Evolutionary conservation across 2,797 vertebrate genomes (phyloP), one percentile per base, ranked within the genome.

Genomic region (Hemibagrus guttatus): DNA sequence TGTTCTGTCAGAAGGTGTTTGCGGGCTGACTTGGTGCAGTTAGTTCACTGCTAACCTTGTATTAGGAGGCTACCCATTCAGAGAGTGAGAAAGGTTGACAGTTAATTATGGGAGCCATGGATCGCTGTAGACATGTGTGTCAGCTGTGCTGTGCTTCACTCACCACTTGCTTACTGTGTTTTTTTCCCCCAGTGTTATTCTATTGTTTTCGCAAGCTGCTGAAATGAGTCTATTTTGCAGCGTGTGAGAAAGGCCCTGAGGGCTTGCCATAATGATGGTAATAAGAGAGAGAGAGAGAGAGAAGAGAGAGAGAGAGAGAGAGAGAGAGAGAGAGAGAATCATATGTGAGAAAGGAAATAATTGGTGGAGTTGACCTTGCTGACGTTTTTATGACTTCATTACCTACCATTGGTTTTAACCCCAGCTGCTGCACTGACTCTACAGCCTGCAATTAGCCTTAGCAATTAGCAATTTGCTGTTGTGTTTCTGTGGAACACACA

Each of bases 31-130:
- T 94, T 82, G 86, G 93, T 91, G 93, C 94, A 90, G 94, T 94
- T 94, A 93, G 92, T 92, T 81, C 85, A 92, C 90, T 89, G 76
- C 89, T 91, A 92, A 93, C 93, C 93, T 94, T 92, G 92, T 92
- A 92, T 93, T 92, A 92, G 91, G 90, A 91, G 89, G 85, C 90
- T 89, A 90, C 88, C 88, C 83, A 89, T 91, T 92, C 61, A 87
- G 91, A 91, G 89, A 91, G 90, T 91, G 93, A 94, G 93, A 93
- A 92, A 78, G 66, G 64, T 90, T 95, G 94, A 95, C 95, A 95
- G 94, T 94, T 96, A 95, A 95, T 95, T 95, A 95, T 90, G 90
- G 92, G 86, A 93, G 93, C 90, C 92, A 93, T 94, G 93, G 93
- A 94, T 95, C 93, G 93, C 14, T 72, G 84, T 89, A 90, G 93